Percentiles rank a stretch among this genome's conserved stretches.
These are phyloP conservation scores for Bimastos eiseni DNA, from an alignment of 2,888 invertebrate genomes.

Conservation along the genomic window DNA sequence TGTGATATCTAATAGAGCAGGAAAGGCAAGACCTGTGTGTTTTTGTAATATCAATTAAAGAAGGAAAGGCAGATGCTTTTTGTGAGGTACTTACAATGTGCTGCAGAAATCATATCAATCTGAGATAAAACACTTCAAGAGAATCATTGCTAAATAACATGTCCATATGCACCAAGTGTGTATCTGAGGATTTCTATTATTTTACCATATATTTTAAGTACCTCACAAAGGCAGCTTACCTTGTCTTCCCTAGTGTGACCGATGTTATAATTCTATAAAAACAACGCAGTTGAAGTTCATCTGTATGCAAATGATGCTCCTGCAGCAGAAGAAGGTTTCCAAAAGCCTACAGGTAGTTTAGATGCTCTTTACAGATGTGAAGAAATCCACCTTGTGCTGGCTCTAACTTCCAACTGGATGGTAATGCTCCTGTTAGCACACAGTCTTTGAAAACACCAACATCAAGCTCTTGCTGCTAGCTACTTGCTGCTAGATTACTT, in stretches of 20 bases:
- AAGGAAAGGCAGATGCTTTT: too few species aligned
- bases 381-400: neutral
- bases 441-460: neutral
- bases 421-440: neutral
- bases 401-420: neutral
- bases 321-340: neutral
- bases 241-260: neutral
- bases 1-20: too few species aligned
- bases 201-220: neutral
- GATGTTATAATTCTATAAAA: neutral
- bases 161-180: neutral
- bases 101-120: too few species aligned
- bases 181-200: neutral
- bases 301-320: neutral
- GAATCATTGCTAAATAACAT: neutral
- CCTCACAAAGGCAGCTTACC: neutral
- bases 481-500: neutral
- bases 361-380: neutral
- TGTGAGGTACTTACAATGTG: neutral
- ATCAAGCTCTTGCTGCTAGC: constrained; percentile 8
- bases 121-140: neutral
- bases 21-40: too few species aligned
- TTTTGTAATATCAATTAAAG: too few species aligned
- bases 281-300: neutral
- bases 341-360: neutral